Base-by-base conservation (phyloP, 64 coral and sea anemone species). In the Orbicella faveolata region DNA sequence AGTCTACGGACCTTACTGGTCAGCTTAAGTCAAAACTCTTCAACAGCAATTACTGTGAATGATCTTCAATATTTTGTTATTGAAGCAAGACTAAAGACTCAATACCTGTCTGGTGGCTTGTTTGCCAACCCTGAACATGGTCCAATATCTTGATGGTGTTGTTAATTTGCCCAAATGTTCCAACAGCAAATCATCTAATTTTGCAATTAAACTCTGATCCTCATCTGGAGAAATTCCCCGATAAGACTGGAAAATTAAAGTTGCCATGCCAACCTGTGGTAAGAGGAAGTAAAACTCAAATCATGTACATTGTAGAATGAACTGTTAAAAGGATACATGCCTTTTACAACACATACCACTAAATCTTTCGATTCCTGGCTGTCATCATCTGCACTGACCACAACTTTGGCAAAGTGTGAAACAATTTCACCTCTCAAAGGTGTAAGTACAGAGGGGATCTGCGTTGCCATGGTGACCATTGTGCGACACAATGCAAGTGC, bases 101-200 rank as follows among this genome's bases (percentile, higher is more conserved):
- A 48, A 62, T 75, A 98, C 96, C 93, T 93, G 94, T 93, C 96
- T 95, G 72, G 94, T 90, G 14, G 96, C 96, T 80, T 98, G 96
- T 36, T 92, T 90, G 65, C 79, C 96, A 53, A 95, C 87, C 72
- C 96, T 94, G 66, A 93, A 98, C 53, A 80, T 91, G 33, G 93
- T 92, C 96, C 96, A 98, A 52, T 95, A 88, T 90, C 88, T 90
- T 73, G 93, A 95, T 0, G 94, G 52, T 44, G 90, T 89, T 11
- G 2, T 80, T 48, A 98, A 75, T 74, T 80, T 79, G 18, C 81
- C 78, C 20, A 93, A 51, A 15, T 95, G 76, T 25, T 87, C 89
- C 23, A 95, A 69, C 13, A 98, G 69, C 44, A 95, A 36, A 17
- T 91, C 61, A 55, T 93, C 87, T 30, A 98, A 25, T 39, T 95